Conservation (phyloP, 2,888 invertebrate species). For the Glaucopsyche alexis region DNA sequence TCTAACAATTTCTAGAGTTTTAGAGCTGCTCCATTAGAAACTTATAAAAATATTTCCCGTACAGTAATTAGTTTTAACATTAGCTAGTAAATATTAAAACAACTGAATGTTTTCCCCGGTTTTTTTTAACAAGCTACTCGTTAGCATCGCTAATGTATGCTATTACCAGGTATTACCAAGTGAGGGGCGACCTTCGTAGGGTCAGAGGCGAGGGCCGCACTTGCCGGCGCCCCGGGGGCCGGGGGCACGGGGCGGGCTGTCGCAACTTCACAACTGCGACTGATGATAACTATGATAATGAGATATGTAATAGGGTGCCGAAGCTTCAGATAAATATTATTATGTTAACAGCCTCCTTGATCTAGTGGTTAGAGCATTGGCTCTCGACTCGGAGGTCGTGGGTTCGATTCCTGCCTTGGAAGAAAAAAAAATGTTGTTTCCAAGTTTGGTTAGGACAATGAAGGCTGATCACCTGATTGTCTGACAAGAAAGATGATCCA, state of each 20-base stretch:
- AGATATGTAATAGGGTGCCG: not conserved
- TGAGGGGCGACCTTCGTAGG: not conserved
- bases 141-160: slow-evolving; percentile 13
- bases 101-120: not conserved
- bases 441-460: too few species aligned
- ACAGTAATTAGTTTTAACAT: not conserved
- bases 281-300: slow-evolving; percentile 9
- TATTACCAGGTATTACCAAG: not conserved
- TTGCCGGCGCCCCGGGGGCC: too few species aligned
- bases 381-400: too few species aligned
- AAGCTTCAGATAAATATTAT: not conserved
- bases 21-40: not conserved
- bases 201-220: slow-evolving; percentile 11
- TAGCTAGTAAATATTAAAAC: too few species aligned
- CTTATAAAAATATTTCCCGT: too few species aligned
- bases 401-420: too few species aligned
- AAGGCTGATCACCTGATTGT: too few species aligned
- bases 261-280: not conserved
- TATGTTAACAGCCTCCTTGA: too few species aligned
- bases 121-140: not conserved
- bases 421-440: too few species aligned
- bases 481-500: too few species aligned
- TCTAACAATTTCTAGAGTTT: not conserved
- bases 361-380: too few species aligned
- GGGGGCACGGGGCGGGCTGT: not conserved